Percentiles rank a stretch among this genome's conserved stretches.
phyloP scores from a whole-genome alignment of 35 echinoderm and acorn worm species.

The Stichopus chloronotus region DNA sequence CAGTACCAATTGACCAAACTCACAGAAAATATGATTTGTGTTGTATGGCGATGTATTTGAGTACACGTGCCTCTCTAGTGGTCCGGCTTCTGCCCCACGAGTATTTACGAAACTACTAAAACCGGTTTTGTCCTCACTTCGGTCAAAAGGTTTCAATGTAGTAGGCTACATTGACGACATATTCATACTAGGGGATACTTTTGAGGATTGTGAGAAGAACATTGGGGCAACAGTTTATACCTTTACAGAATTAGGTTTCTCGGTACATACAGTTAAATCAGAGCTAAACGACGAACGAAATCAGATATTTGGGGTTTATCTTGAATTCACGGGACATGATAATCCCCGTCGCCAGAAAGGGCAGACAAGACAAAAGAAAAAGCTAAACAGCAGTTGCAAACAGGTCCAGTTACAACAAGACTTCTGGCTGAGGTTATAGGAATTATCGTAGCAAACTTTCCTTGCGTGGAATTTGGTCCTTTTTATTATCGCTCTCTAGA shows the following conservation, averaged over 20 bases:
- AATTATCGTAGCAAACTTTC: too few species aligned
- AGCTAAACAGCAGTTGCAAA: too few species aligned
- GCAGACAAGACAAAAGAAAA: too few species aligned
- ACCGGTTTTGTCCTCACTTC: slow-evolving; percentile 29
- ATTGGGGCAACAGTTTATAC: not conserved
- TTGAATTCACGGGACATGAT: slow-evolving; percentile 17
- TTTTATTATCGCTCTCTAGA: slow-evolving; percentile 23
- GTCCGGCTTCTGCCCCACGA: slow-evolving; percentile 33
- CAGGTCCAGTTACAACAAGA: too few species aligned
- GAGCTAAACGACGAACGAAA: not conserved
- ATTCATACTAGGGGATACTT: slow-evolving; percentile 34
- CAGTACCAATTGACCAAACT: slow-evolving; percentile 31
- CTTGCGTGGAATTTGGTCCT: slow-evolving; percentile 30
- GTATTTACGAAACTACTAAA: slow-evolving; percentile 30
- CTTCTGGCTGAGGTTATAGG: too few species aligned
- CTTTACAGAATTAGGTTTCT: slow-evolving; percentile 32
- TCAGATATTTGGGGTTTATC: slow-evolving; percentile 24
- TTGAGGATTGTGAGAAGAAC: not conserved
- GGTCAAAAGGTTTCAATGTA: not conserved
- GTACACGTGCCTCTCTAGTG: slow-evolving; percentile 48
- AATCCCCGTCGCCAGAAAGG: not conserved
- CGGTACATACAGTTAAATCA: slow-evolving; percentile 13
- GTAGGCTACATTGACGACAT: too few species aligned
- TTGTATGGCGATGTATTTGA: slow-evolving; percentile 29
- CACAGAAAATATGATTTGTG: slow-evolving; percentile 47